Percentiles rank a stretch among this genome's conserved stretches.
Evolutionary conservation across 1,140 invertebrate species (phyloP).

Genomic region (Carcinoscorpius rotundicauda): DNA sequence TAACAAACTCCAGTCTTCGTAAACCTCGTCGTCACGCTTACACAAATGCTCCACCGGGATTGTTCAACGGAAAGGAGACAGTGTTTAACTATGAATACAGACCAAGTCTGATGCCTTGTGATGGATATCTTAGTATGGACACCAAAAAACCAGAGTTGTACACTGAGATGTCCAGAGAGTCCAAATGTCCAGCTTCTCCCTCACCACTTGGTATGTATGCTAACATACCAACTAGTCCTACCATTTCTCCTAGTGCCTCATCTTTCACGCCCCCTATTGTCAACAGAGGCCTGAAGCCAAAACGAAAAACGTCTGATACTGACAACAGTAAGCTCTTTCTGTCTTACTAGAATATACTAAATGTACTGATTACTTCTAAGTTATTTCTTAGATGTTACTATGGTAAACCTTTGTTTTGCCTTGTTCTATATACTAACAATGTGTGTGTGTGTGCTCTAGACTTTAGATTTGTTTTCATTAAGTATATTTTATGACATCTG

Average conservation of each 20-base stretch:
- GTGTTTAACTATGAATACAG: slow-evolving; percentile 24
- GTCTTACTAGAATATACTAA: too few relatives aligned
- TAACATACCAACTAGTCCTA: slow-evolving; percentile 21
- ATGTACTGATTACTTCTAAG: too few relatives aligned
- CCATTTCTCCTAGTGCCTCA: slow-evolving; percentile 38
- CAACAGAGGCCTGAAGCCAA: slow-evolving; percentile 63
- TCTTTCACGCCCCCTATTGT: slow-evolving; percentile 41
- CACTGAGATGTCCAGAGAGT: slow-evolving; percentile 17
- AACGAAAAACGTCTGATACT: slow-evolving; percentile 35
- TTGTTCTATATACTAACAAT: not conserved
- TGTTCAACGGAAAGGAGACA: slow-evolving; percentile 18
- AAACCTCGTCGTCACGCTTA: slow-evolving; percentile 46
- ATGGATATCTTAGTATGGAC: slow-evolving; percentile 19
- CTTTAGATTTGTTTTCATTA: too few relatives aligned
- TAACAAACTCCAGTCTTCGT: slow-evolving; percentile 3
- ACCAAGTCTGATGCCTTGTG: slow-evolving; percentile 12
- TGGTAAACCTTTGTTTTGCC: too few relatives aligned
- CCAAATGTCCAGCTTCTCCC: slow-evolving; percentile 3
- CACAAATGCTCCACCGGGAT: slow-evolving; percentile 48
- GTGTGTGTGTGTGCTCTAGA: not conserved
- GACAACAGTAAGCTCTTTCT: not conserved
- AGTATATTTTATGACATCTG: too few relatives aligned
- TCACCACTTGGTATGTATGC: slow-evolving; percentile 19
- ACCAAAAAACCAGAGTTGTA: slow-evolving; percentile 12
- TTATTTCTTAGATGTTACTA: too few relatives aligned